phyloP scores from a whole-genome alignment of 2,797 vertebrate species.

The Apodemus agrarius region DNA sequence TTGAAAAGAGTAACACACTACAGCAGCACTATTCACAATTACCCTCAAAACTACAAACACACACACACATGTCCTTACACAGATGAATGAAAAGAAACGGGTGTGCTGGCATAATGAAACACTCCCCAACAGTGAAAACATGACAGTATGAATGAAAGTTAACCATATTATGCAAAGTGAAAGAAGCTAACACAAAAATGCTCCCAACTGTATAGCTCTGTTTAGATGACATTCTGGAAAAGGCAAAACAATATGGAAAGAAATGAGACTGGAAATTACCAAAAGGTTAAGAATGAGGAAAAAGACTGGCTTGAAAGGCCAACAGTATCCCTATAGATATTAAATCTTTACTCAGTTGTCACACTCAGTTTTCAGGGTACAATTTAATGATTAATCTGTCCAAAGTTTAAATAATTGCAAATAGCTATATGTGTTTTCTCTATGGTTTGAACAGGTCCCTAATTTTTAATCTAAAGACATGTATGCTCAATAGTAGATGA shows the following conservation, averaged over 20 bases:
- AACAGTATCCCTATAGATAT: not conserved
- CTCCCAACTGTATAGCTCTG: not conserved
- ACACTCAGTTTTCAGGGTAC: slow-evolving; percentile 39
- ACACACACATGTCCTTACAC: not conserved
- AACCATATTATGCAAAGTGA: not conserved
- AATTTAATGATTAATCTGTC: not conserved
- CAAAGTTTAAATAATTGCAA: slow-evolving; percentile 20
- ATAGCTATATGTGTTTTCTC: not conserved
- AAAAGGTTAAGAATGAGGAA: not conserved
- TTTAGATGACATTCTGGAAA: slow-evolving; percentile 20
- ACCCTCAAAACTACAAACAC: not conserved
- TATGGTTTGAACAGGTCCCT: not conserved
- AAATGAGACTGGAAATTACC: not conserved
- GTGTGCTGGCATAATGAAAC: not conserved
- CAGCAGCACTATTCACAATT: not conserved
- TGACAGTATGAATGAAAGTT: not conserved
- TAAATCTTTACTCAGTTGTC: not conserved
- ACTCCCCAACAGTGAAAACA: not conserved
- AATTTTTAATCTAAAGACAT: not conserved
- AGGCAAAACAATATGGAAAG: not conserved
- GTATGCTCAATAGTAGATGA: not conserved
- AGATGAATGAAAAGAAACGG: not conserved
- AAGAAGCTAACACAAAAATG: slow-evolving; percentile 6
- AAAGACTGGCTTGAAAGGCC: not conserved
- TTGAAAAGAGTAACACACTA: slow-evolving; percentile 41